Evolutionary conservation across 2,113 vertebrate species (phyloP), one percentile per base, ranked within the genome.

Genomic region (Erythrolamprus reginae): DNA sequence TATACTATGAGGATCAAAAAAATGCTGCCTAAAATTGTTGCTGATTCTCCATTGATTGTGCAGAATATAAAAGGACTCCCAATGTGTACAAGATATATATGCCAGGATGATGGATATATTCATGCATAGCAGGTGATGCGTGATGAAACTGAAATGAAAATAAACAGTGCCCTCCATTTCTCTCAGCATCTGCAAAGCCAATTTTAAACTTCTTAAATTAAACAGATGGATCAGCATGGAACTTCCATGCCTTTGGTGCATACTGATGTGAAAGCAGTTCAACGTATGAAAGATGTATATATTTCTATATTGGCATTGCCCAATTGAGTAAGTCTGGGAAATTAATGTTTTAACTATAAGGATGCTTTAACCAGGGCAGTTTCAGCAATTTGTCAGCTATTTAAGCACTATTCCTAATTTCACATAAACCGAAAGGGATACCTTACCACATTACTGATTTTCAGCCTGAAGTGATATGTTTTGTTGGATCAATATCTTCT

Each of bases 181-280:
- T 90, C 83, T 90, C 82, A 94, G 95, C 93, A 96, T 95, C 95
- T 95, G 93, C 94, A 96, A 93, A 95, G 91, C 84, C 91, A 93
- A 90, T 94, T 95, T 96, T 93, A 92, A 95, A 95, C 92, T 93
- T 93, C 92, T 93, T 56, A 93, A 95, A 95, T 93, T 89, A 92
- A 93, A 94, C 94, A 94, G 94, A 94, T 93, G 93, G 93, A 95
- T 50, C 95, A 95, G 95, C 94, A 93, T 48, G 90, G 89, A 91
- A 90, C 92, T 91, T 94, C 94, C 90, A 87, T 95, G 94, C 92
- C 91, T 93, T 2, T 0, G 92, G 93, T 93, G 92, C 90, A 90
- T 86, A 84, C 52, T 93, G 93, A 95, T 94, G 92, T 93, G 91
- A 93, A 88, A 0, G 0, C 4, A 1, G 89, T 95, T 87, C 87